Conservation (phyloP, 2,888 invertebrate species). For the Anoncus sp. region DNA sequence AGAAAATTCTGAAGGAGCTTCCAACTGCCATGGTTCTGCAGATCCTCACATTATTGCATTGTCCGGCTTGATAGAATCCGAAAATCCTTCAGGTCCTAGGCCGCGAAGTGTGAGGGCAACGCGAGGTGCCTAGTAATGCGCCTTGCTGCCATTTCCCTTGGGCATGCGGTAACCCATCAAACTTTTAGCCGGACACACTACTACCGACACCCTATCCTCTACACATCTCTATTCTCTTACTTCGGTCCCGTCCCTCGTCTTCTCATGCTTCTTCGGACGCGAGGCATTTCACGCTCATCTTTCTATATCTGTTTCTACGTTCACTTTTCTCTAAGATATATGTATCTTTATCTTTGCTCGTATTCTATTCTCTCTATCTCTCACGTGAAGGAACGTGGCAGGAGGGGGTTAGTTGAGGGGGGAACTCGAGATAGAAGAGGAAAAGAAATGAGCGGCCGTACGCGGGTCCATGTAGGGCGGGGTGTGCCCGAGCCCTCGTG, state of each 20-base stretch:
- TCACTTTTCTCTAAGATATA: slow-evolving; percentile 43
- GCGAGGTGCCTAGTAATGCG: slow-evolving; percentile 80
- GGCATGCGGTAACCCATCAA: slow-evolving; percentile 82
- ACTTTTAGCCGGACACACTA: slow-evolving; percentile 81
- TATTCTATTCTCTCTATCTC: slow-evolving; percentile 58
- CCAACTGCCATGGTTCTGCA: slow-evolving; percentile 31
- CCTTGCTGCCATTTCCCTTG: slow-evolving; percentile 77
- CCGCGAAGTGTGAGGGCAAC: slow-evolving; percentile 70
- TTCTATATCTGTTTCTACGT: slow-evolving; percentile 60
- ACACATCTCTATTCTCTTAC: slow-evolving; percentile 50
- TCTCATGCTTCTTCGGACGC: slow-evolving; percentile 60
- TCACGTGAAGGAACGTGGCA: slow-evolving; percentile 64
- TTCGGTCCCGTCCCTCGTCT: slow-evolving; percentile 46
- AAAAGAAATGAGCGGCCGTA: slow-evolving; percentile 65
- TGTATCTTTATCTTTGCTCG: slow-evolving; percentile 30
- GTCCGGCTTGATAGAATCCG: slow-evolving; percentile 83
- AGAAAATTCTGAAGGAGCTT: slow-evolving; percentile 51
- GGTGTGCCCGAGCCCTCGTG: slow-evolving; percentile 74
- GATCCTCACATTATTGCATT: slow-evolving; percentile 81
- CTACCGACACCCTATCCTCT: slow-evolving; percentile 71
- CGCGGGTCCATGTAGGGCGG: slow-evolving; percentile 61
- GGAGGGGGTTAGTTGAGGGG: slow-evolving; percentile 14
- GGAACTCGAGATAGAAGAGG: slow-evolving; percentile 48
- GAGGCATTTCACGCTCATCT: slow-evolving; percentile 56
- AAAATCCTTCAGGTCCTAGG: slow-evolving; percentile 81